Base-by-base conservation (phyloP, 2,113 vertebrate species). In the Eurystomus gularis region DNA sequence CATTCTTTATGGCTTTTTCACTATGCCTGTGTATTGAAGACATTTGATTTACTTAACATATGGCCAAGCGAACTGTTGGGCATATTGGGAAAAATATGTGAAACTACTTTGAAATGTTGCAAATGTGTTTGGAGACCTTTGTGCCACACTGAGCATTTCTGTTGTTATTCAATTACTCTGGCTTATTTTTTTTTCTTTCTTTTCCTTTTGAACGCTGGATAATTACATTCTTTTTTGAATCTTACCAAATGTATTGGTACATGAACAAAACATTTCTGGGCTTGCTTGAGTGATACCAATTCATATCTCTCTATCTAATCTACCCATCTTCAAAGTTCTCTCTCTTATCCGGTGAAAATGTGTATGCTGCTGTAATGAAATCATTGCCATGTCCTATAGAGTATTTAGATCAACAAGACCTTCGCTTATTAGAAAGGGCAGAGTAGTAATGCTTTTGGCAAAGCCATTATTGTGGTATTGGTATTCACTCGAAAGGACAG, bases 401-500 rank as follows among this genome's bases (percentile, higher is more conserved):
- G 94, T 92, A 96, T 97, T 98, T 97, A 97, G 94, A 97, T 97
- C 96, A 97, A 92, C 95, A 96, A 97, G 94, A 96, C 97, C 95
- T 97, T 96, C 87, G 72, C 72, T 97, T 97, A 98, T 97, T 97
- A 97, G 97, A 96, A 97, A 97, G 96, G 93, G 94, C 97, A 97
- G 96, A 86, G 90, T 92, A 93, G 93, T 95, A 97, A 96, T 97
- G 96, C 98, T 98, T 97, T 96, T 95, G 97, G 92, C 95, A 97
- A 94, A 96, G 92, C 95, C 91, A 89, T 97, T 97, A 97, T 97
- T 97, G 73, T 95, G 94, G 88, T 92, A 66, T 97, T 97, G 97
- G 97, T 97, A 95, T 98, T 98, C 97, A 98, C 96, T 97, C 82
- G 95, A 97, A 98, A 96, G 90, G 96, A 97, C 98, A 97, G 97